Base-by-base conservation (phyloP, 2,888 invertebrate genomes). In the Heteromurus nitidus region DNA sequence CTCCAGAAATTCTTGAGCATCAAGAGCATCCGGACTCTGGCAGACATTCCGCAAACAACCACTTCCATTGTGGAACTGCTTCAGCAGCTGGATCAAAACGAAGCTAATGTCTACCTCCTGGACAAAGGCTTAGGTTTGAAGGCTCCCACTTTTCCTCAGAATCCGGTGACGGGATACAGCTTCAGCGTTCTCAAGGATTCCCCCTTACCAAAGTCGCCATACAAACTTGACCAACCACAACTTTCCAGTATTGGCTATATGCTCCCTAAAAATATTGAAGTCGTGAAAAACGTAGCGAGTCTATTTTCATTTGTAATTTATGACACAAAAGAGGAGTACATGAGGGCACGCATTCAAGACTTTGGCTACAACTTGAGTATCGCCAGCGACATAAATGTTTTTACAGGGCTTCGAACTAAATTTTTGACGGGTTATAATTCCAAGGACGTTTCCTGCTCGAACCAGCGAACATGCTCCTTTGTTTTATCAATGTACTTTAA, bases 1-100 rank as follows among this genome's bases (percentile, higher is more conserved):
- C 55, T 84, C 7, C 84, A 84, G 55, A 62, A 47, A 36, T 18
- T 60, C 7, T 65, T 84, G 3, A 69, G 76, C 64, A 28, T 77
- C 1, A 53, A 65, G 31, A 69, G 73, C 20, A 76, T 84, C 26
- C 9, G 22, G 0, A 24, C 67, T 0, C 68, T 13, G 44, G 7
- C n/a, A 1, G 79, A 82, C 31, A 13, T 82, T 13, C 84, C 84
- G 0, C 26, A 26, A 47, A 82, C 82, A 13, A 55, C 69, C 2
- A 31, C 11, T 2, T 74, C 26, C 22, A 77, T 76, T 11, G 30
- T 84, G 24, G 65, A 76, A 24, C 53, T 84, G 22, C 30, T 84
- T 18, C 50, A 28, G 2, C 60, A 28, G 11, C 67, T 80, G 3
- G 24, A 68, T 16, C 44, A 79, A n/a, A 77, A 74, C 28, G 64